Evolutionary conservation across 2,113 vertebrate genomes (phyloP), one percentile per base, ranked within the genome.

Genomic region (Cavia aperea): DNA sequence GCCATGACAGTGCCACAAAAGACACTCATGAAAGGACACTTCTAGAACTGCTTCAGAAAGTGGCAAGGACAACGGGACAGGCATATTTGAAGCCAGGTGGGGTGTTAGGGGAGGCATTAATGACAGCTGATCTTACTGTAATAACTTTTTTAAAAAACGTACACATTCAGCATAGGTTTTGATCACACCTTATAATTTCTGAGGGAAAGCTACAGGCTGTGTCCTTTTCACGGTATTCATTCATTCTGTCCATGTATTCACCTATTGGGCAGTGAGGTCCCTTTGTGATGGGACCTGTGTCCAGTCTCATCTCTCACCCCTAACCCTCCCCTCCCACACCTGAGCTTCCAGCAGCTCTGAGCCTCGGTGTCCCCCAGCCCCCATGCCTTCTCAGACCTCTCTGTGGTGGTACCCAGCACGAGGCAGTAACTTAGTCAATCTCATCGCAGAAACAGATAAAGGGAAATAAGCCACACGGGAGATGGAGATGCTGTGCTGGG

Each of bases 311-410:
- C n/a, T 54, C 21, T 43, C 23, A 7, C 56, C 39, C 23, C 56
- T 43, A 39, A 36, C 58, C 43, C 68, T 78, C 73, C 51, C 29
- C 19, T 29, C 21, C n/a, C 46, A 13, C 21, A 15, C 43, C n/a
- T 4, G 21, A 2, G 29, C 16, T 70, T 43, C 62, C 49, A 68
- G 78, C 62, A 49, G 29, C 36, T 46, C 31, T 63, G 65, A n/a
- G 11, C n/a, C 65, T 54, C 0, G 0, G 24, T 14, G 73, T 70
- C 65, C 60, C 46, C 39, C n/a, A 9, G 11, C 36, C 5, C 2
- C 7, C 31, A 12, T 0, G 3, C 31, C 24, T n/a, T 85, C 51
- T 63, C 62, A 56, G 2, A 6, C 43, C 49, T 56, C 82, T 19
- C 23, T 19, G 60, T 29, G 29, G 1, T 0, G 21, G 72, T 26